Evolutionary conservation across 2,797 vertebrate genomes (phyloP), one percentile per base, ranked within the genome.

Genomic region (Falco novaeseelandiae): DNA sequence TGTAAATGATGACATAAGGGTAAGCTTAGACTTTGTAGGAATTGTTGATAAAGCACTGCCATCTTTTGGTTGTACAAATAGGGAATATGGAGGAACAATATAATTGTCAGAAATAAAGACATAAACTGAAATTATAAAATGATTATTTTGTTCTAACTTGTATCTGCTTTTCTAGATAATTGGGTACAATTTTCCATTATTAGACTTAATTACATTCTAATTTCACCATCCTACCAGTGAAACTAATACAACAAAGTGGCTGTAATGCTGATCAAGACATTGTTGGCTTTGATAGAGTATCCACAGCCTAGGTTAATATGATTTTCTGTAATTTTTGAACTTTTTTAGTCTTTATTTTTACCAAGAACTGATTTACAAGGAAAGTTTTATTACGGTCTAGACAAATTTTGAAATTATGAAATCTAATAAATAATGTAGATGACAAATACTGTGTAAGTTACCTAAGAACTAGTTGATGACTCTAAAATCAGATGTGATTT

Each of bases 11-110:
- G 85, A 96, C 79, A 71, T 32, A 91, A 86, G 69, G 59, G 87
- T 87, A 96, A 94, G 81, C 72, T 79, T 94, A 87, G 93, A 76
- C n/a, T 65, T 51, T 82, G 59, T 29, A 82, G 83, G 76, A 96
- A 98, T 98, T 97, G 91, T 97, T 98, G 97, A 98, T 98, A 97
- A 98, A 97, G 97, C 52, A 98, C 96, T 98, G 98, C 98, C 98
- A 97, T 97, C 98, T 98, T 98, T 98, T 98, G 98, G 98, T 83
- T 97, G 93, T 89, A 97, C 95, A 96, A 98, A 97, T 97, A 97
- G 14, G 12, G 38, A 90, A 80, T 97, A 97, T 92, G 87, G 90
- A 87, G 87, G 86, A 90, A 90, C 38, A 36, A 51, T 85, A 29
- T 67, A 91, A 87, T 66, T 96, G 46, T 79, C 49, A 70, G 63